These are phyloP conservation scores for Ridgeia piscesae DNA, from an alignment of 1,140 invertebrate species.

Conservation along the genomic window DNA sequence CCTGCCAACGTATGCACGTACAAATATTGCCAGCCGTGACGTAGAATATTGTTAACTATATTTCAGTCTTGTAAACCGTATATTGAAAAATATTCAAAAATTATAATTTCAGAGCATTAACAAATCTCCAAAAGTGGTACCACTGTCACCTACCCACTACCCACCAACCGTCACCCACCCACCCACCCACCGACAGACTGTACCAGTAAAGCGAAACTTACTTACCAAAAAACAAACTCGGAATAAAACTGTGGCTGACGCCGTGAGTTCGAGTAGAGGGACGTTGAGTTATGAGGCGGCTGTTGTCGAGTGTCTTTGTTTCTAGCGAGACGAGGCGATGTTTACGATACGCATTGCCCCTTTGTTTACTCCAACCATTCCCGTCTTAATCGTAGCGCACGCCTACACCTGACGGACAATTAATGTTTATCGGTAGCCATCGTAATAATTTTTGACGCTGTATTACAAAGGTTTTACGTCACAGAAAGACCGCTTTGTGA, in stretches of 20 bases:
- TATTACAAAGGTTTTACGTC: not conserved
- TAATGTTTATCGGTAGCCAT: not conserved
- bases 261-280: not conserved
- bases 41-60: too few species aligned
- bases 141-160: too few species aligned
- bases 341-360: not conserved
- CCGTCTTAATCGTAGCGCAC: not conserved
- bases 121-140: too few species aligned
- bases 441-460: not conserved
- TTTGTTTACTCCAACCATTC: not conserved
- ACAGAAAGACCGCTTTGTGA: too few species aligned
- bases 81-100: too few species aligned
- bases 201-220: not conserved
- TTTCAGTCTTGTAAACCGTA: too few species aligned
- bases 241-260: not conserved
- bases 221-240: not conserved
- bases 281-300: not conserved
- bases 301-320: not conserved
- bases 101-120: too few species aligned
- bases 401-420: not conserved
- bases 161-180: too few species aligned
- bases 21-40: too few species aligned
- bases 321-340: not conserved
- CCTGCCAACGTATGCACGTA: too few species aligned
- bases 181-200: too few species aligned